Conservation (phyloP, 2,888 invertebrate genomes). For the Nesidiocoris tenuis region DNA sequence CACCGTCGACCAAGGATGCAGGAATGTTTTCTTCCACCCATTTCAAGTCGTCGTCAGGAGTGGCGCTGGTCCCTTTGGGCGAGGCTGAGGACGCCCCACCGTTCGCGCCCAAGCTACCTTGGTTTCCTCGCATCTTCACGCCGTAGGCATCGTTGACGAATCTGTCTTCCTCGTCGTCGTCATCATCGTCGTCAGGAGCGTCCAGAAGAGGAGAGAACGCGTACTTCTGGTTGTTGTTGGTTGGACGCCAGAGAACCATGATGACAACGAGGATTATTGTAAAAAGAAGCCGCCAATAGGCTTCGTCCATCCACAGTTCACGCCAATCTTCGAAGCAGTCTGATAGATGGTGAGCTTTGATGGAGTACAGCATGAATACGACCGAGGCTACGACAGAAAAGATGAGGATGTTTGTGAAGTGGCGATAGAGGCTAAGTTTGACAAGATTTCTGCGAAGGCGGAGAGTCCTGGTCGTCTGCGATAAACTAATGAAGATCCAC, state of each 20-base stretch:
- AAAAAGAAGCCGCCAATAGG: slow-evolving; percentile 93
- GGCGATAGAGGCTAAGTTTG: slow-evolving; percentile 83
- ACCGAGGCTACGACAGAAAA: slow-evolving; percentile 88
- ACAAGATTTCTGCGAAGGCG: slow-evolving; percentile 85
- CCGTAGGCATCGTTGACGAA: slow-evolving; percentile 83
- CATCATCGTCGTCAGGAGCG: slow-evolving; percentile 75
- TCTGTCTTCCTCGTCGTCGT: slow-evolving; percentile 76
- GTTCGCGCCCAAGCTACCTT: slow-evolving; percentile 46
- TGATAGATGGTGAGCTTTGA: slow-evolving; percentile 74
- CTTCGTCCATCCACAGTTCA: slow-evolving; percentile 90
- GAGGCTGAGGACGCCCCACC: slow-evolving; percentile 56
- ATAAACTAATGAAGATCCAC: slow-evolving; percentile 88
- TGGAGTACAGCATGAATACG: slow-evolving; percentile 89
- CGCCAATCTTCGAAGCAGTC: slow-evolving; percentile 86
- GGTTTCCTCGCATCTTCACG: slow-evolving; percentile 67
- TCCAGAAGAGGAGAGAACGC: slow-evolving; percentile 92
- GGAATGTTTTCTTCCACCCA: slow-evolving; percentile 97
- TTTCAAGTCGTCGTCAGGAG: slow-evolving; percentile 70
- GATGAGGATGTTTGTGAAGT: slow-evolving; percentile 91
- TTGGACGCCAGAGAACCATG: slow-evolving; percentile 93
- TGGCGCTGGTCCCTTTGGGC: slow-evolving; percentile 56
- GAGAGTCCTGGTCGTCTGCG: slow-evolving; percentile 86
- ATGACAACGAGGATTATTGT: slow-evolving; percentile 83
- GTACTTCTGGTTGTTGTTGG: slow-evolving; percentile 91
- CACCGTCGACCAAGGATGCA: slow-evolving; percentile 66